Base-by-base conservation (phyloP, 2,888 invertebrate genomes). In the Parnassius apollo region DNA sequence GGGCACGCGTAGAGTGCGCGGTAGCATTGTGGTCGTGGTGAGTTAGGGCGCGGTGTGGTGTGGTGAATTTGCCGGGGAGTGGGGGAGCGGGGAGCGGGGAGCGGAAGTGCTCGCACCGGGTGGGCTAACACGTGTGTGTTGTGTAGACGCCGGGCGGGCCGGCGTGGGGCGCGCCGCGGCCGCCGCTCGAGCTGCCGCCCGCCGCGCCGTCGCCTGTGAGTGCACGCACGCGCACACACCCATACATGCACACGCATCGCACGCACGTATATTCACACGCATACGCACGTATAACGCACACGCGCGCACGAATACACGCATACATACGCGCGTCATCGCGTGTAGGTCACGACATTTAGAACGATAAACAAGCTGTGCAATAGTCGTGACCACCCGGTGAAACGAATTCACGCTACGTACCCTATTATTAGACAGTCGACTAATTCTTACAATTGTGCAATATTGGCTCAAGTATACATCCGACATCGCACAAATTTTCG, bases 181-280 rank as follows among this genome's bases (percentile, higher is more conserved):
- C 83, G 62, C 80, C 80, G 59, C 71, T 71, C 75, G 78, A 81
- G 68, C 80, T 83, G 68, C 76, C 85, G 57, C 75, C 80, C 65
- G 75, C 80, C 70, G 82, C 80, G 64, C 80, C 83, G 64, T 81
- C 85, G 62, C 78, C 83, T 56, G 85, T 86, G 69, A 77, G 81
- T 82, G 67, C 66, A 55, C 61, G 42, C 56, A 60, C 65, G 46
- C 64, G 44, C 22, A 45, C 52, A 35, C 45, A n/a, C 50, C 61
- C 42, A 42, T 12, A 42, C 46, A 18, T 3, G 13, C 53, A n/a
- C 48, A 45, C 55, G 13, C 55, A n/a, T 44, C 76, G 70, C 68
- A 46, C 66, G 73, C 13, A 73, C 70, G 22, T 71, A 71, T 13
- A 18, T 12, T 8, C 42, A 35, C 13, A 13, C 59, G 4, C 18